Evolutionary conservation across 2,888 invertebrate genomes (phyloP), one percentile per base, ranked within the genome.

Genomic region (Oscheius onirici): DNA sequence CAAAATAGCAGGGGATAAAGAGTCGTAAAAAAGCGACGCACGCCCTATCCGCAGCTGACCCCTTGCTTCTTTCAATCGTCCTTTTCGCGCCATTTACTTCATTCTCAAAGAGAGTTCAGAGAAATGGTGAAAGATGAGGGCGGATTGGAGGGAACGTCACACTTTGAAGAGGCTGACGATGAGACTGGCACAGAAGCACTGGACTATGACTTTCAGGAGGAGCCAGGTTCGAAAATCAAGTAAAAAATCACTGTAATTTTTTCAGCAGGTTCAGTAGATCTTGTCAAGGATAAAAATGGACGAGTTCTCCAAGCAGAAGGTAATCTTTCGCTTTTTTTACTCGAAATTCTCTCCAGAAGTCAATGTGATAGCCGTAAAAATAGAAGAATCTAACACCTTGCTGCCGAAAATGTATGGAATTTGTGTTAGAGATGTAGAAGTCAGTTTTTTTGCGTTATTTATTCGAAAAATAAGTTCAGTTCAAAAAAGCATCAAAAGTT

Each of bases 41-140:
- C 55, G 55, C 51, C 51, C 51, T 51, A 34, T 34, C 24, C 51
- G 17, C 55, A 55, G 55, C 55, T 55, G 55, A 55, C 26, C 24
- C 15, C 15, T 17, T 34, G n/a, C n/a, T 24, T 3, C 52, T 24
- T n/a, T 55, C 8, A 8, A 11, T n/a, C 28, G 34, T 17, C 41
- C 41, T 17, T 17, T 11, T 58, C 41, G 40, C 41, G n/a, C 20
- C 34, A 41, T 58, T 58, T 40, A 13, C 40, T 41, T 34, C n/a
- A 6, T 13, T 41, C 41, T 58, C 11, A 55, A 15, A 13, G 15
- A 13, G 28, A 52, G 20, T 6, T 17, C 26, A 55, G 24, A 28
- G 22, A n/a, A 41, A 57, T 52, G 57, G 10, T 22, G 43, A 58
- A 24, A 26, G 55, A 52, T 22, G 52, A 55, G 28, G n/a, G 26